Evolutionary conservation across 2,797 vertebrate genomes (phyloP).

Genomic region (Danio kyathit): DNA sequence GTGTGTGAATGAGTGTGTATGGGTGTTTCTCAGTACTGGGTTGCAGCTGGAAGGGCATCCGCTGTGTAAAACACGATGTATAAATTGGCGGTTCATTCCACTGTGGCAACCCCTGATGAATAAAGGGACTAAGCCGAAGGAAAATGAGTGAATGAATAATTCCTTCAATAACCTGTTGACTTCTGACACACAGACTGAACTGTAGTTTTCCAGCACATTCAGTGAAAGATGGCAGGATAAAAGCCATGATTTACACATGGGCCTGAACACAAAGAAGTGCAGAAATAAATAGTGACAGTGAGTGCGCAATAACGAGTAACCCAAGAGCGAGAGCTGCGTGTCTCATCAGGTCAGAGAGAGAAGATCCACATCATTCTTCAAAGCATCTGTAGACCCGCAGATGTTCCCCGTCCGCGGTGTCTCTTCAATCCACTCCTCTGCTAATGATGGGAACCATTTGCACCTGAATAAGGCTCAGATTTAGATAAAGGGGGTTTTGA

Average conservation of each 20-base stretch:
- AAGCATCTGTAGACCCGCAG: constrained; percentile 56
- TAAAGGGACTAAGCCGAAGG: too few relatives aligned
- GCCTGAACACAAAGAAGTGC: constrained; percentile 57
- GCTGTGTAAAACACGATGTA: too few relatives aligned
- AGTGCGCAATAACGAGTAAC: constrained; percentile 57
- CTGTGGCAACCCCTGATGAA: too few relatives aligned
- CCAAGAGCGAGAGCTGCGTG: constrained; percentile 54
- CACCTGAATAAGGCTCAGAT: constrained; percentile 42
- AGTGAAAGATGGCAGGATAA: constrained; percentile 46
- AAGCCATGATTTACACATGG: constrained; percentile 64
- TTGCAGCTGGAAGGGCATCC: too few relatives aligned
- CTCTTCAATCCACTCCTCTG: constrained; percentile 65
- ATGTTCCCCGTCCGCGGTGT: constrained; percentile 70
- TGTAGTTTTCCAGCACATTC: constrained; percentile 53
- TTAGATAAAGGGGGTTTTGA: constrained; percentile 11
- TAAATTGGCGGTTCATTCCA: too few relatives aligned
- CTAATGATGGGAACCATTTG: constrained; percentile 75
- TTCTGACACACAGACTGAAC: constrained; percentile 6
- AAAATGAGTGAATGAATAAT: too few relatives aligned
- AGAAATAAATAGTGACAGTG: constrained; percentile 61
- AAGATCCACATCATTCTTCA: constrained; percentile 60
- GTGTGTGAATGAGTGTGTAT: too few relatives aligned
- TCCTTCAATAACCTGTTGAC: neutral
- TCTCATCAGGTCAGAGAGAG: constrained; percentile 51
- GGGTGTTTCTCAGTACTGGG: too few relatives aligned